A percentile compares a stretch with the other conserved stretches of the same genome.
Conservation (phyloP, 2,797 vertebrate genomes). For the Mus minutoides region DNA sequence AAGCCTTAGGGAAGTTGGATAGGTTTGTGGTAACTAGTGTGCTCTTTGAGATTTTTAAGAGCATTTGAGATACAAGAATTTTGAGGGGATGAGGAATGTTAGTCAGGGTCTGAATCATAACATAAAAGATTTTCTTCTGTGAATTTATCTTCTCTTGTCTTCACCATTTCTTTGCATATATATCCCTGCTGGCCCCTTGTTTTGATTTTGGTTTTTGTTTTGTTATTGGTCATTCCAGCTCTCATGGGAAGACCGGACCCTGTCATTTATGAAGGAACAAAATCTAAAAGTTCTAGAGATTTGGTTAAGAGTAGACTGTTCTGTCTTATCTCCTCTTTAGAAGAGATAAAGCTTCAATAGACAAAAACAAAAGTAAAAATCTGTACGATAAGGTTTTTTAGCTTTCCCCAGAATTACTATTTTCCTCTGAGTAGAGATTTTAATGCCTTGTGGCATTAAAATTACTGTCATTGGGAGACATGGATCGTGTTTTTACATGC, state of each 20-base stretch:
- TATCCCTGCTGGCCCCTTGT: neutral
- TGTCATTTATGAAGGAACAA: conserved; percentile 67
- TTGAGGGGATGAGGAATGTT: conserved; percentile 65
- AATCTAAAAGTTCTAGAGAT: neutral
- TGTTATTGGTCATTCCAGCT: conserved; percentile 60
- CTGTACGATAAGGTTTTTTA: neutral
- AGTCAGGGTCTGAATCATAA: conserved; percentile 70
- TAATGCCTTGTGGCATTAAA: neutral
- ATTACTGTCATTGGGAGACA: conserved; percentile 5
- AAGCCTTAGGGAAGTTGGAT: conserved; percentile 69
- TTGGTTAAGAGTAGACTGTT: conserved; percentile 25
- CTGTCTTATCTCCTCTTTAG: conserved; percentile 41
- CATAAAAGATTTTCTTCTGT: conserved; percentile 54
- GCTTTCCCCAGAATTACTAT: neutral
- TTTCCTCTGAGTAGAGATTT: neutral
- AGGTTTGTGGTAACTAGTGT: conserved; percentile 71
- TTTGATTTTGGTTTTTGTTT: conserved; percentile 59
- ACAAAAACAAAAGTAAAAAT: neutral
- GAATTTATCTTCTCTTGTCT: conserved; percentile 47
- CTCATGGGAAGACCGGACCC: conserved; percentile 47
- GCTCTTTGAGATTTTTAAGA: conserved; percentile 79
- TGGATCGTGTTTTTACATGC: neutral
- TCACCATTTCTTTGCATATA: conserved; percentile 27
- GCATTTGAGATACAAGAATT: conserved; percentile 72
- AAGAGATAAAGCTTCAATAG: conserved; percentile 13